Percentiles rank a stretch among this genome's conserved stretches.
Evolutionary conservation across 2,797 vertebrate species (phyloP).

Genomic region (Lepilemur septentrionalis): DNA sequence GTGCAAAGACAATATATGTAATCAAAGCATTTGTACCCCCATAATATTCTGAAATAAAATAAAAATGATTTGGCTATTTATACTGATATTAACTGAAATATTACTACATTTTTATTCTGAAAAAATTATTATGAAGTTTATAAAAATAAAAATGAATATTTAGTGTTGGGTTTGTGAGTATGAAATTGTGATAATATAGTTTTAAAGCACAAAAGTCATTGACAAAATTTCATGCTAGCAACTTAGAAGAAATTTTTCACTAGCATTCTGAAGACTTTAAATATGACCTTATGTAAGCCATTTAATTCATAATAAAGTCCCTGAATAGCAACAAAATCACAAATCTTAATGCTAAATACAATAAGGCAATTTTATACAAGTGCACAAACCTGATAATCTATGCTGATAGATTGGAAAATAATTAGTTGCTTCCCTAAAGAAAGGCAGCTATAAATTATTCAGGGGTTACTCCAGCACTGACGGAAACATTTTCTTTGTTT

Average conservation of each 20-base stretch:
- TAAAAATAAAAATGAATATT: neutral
- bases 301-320: constrained; percentile 41
- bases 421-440: constrained; percentile 48
- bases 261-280: neutral
- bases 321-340: neutral
- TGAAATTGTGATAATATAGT: neutral
- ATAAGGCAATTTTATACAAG: constrained; percentile 44
- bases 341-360: constrained; percentile 39
- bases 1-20: no score
- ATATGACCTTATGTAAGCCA: neutral
- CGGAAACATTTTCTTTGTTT: constrained; percentile 46
- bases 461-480: neutral
- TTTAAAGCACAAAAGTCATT: neutral
- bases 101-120: neutral
- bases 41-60: neutral
- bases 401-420: constrained; percentile 48
- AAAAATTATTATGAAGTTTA: neutral
- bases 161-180: neutral
- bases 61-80: neutral
- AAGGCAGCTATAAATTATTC: constrained; percentile 52
- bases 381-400: constrained; percentile 39
- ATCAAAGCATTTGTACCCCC: no score
- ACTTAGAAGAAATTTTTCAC: neutral
- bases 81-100: neutral
- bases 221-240: neutral